A percentile compares a stretch with the other conserved stretches of the same genome.
phyloP scores from a whole-genome alignment of 2,888 invertebrate genomes.

The Ctenicera cuprea region DNA sequence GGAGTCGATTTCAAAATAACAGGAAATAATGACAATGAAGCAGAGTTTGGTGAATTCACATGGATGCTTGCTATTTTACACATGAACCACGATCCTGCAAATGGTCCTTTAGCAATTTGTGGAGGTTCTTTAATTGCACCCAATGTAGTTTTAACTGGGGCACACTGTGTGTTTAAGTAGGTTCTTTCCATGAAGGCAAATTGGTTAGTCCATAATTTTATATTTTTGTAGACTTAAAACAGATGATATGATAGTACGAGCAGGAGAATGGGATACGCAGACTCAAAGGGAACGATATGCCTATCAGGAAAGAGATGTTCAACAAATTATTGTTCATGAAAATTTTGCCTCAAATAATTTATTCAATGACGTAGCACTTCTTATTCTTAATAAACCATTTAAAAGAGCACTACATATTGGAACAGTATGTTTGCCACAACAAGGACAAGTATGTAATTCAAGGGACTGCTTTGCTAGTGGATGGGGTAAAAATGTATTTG shows the following conservation, averaged over 20 bases:
- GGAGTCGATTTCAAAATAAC: conserved; percentile 77
- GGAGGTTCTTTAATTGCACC: conserved; percentile 89
- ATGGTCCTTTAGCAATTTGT: conserved; percentile 75
- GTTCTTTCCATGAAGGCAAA: conserved; percentile 50
- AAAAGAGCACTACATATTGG: conserved; percentile 81
- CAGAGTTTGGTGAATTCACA: conserved; percentile 89
- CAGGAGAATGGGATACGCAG: conserved; percentile 92
- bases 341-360: conserved; percentile 77
- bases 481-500: conserved; percentile 87
- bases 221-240: conserved; percentile 48
- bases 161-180: conserved; percentile 81
- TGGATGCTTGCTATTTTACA: conserved; percentile 87
- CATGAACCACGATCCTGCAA: conserved; percentile 62
- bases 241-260: conserved; percentile 74
- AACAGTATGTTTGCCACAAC: conserved; percentile 81
- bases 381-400: conserved; percentile 77
- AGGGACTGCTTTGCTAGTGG: conserved; percentile 84
- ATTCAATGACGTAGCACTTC: conserved; percentile 82
- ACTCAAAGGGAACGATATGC: conserved; percentile 81
- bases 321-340: conserved; percentile 73
- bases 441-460: conserved; percentile 67
- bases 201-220: not conserved
- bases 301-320: conserved; percentile 79
- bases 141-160: conserved; percentile 85
- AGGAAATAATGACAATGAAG: conserved; percentile 78